Percentiles rank a stretch among this genome's conserved stretches.
These are phyloP conservation scores for Hydraecia micacea DNA, from an alignment of 2,888 invertebrate genomes.

Conservation along the genomic window DNA sequence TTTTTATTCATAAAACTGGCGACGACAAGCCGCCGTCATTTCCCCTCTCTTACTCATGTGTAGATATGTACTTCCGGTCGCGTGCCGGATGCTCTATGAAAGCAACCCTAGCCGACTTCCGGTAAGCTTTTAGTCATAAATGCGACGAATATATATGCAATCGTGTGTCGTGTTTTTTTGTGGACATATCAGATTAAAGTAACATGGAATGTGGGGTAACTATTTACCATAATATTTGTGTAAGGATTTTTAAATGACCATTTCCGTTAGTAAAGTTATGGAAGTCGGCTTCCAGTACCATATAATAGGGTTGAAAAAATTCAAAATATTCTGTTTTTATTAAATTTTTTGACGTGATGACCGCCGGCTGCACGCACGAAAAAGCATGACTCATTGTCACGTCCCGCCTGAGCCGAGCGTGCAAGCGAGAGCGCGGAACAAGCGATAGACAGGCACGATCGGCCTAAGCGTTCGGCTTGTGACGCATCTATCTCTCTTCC, in stretches of 20 bases:
- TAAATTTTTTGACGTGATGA: too few relatives aligned
- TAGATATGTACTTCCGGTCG: conserved; percentile 67
- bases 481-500: too few relatives aligned
- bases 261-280: conserved; percentile 17
- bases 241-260: background rate
- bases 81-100: conserved; percentile 70
- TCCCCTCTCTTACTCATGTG: conserved; percentile 66
- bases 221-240: conserved; percentile 24
- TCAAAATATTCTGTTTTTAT: too few relatives aligned
- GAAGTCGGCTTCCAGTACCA: too few relatives aligned
- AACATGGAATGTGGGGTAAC: conserved; percentile 14
- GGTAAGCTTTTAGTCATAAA: conserved; percentile 69
- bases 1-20: conserved; percentile 62
- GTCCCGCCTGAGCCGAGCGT: too few relatives aligned
- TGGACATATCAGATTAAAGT: conserved; percentile 25
- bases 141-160: conserved; percentile 50
- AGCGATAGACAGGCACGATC: too few relatives aligned
- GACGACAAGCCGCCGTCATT: conserved; percentile 66
- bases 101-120: conserved; percentile 72
- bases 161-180: conserved; percentile 47
- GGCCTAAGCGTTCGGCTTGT: too few relatives aligned
- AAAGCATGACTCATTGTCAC: too few relatives aligned
- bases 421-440: too few relatives aligned
- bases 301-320: background rate
- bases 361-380: too few relatives aligned